Evolutionary conservation across 1,140 invertebrate genomes (phyloP).

Genomic region (Thaumetopoea pityocampa): DNA sequence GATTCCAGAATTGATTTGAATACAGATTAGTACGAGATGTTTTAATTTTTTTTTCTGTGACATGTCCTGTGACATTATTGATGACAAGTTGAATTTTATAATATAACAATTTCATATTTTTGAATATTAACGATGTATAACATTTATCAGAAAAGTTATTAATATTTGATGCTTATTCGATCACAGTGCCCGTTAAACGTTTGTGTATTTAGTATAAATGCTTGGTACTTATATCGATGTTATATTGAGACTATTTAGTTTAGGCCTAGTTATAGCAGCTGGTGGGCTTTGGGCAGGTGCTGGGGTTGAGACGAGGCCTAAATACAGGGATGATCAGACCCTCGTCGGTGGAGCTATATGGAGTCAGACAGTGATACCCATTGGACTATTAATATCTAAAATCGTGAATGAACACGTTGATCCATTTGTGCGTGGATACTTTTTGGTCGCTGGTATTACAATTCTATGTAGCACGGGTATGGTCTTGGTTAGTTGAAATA

Average conservation of each 20-base stretch:
- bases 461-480: constrained; percentile 31
- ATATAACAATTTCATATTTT: too few relatives aligned
- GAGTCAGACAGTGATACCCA: constrained; percentile 49
- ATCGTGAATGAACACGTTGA: constrained; percentile 36
- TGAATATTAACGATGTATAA: too few relatives aligned
- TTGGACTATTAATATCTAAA: constrained; percentile 47
- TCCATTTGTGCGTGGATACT: constrained; percentile 40
- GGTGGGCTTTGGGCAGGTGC: constrained; percentile 40
- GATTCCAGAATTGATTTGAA: too few relatives aligned
- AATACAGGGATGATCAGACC: constrained; percentile 46
- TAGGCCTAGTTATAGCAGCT: constrained; percentile 34
- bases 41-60: too few relatives aligned
- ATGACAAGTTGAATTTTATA: too few relatives aligned
- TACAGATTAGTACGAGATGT: too few relatives aligned
- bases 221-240: too few relatives aligned
- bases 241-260: constrained; percentile 37
- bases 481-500: constrained; percentile 47
- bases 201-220: too few relatives aligned
- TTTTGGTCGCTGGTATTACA: constrained; percentile 29
- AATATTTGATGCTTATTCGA: too few relatives aligned
- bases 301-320: constrained; percentile 32
- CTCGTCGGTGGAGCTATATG: constrained; percentile 48
- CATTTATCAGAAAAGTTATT: too few relatives aligned
- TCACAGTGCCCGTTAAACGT: too few relatives aligned
- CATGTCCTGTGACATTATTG: too few relatives aligned